Base-by-base conservation (phyloP, 2,113 vertebrate species). In the Ictidomys tridecemlineatus region DNA sequence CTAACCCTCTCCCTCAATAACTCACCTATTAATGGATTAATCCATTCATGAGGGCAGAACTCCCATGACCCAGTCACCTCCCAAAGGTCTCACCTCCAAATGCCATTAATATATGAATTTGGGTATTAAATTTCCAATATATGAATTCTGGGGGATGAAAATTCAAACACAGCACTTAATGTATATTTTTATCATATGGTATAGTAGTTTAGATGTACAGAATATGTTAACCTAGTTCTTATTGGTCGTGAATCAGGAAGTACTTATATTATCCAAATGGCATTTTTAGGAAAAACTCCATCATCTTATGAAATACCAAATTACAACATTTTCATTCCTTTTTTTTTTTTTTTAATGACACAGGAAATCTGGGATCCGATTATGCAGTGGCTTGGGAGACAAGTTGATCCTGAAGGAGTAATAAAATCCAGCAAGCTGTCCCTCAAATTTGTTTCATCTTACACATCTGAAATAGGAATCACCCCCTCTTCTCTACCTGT, bases 341-440 rank as follows among this genome's bases (percentile, higher is more conserved):
- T 42, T 39, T 76, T 61, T 76, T 61, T 51, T 51, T 51, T 51
- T 51, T 51, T 51, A 3, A 8, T 2, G 79, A 78, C 8, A 1
- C 98, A 99, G 99, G 98, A 98, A 79, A 94, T 97, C 58, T 94
- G 95, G 22, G 95, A 89, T 28, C 91, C 98, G 28, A 98, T 99
- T 94, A 95, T 99, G 97, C 98, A 98, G 13, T 99, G 98, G 99
- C 96, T 99, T 0, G 69, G 93, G 93, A 98, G 94, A 1, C 98
- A 82, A 0, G 95, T 98, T 79, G 98, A 98, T 79, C 39, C 95
- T 5, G 98, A 98, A 56, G 99, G 98, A 10, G 34, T 98, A 1
- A 96, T 99, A 85, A 73, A 67, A 8, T 98, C 98, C 77, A 98
- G 98, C 97, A 99, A 99, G 70, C 69, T 99, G 14, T 98, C 98